Evolutionary conservation across 2,113 vertebrate genomes (phyloP).

Genomic region (Acrocephalus kingi): DNA sequence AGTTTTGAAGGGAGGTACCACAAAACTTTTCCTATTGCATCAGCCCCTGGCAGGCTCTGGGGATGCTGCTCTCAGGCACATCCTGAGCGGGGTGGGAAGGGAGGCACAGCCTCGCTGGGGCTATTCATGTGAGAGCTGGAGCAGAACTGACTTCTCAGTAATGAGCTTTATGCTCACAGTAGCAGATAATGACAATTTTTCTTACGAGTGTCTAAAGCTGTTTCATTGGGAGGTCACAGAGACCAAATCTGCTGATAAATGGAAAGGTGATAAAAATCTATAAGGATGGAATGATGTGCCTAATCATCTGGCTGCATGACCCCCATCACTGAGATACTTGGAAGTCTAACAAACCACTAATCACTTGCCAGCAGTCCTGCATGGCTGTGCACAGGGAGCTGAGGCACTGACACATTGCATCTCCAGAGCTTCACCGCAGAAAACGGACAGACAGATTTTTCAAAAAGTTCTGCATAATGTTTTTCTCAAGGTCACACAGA

Average conservation of each 20-base stretch:
- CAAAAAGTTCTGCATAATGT: background rate
- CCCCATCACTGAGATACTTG: background rate
- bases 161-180: slow-evolving; percentile 22
- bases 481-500: background rate
- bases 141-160: slow-evolving; percentile 29
- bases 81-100: background rate
- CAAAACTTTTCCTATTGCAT: slow-evolving; percentile 10
- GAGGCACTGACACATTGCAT: background rate
- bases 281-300: slow-evolving; percentile 27
- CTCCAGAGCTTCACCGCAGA: background rate
- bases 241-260: slow-evolving; percentile 27
- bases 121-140: slow-evolving; percentile 11
- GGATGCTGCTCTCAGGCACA: background rate
- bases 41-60: background rate
- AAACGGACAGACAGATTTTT: background rate
- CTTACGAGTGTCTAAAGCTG: background rate
- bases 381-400: background rate
- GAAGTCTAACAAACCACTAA: slow-evolving; percentile 5
- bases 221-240: slow-evolving; percentile 20
- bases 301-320: slow-evolving; percentile 33
- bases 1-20: background rate
- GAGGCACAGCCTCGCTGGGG: background rate
- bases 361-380: background rate
- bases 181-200: slow-evolving; percentile 40
- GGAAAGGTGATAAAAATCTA: slow-evolving; percentile 50